Conservation (phyloP, 2,888 invertebrate species). For the Lasioglossum lativentre region DNA sequence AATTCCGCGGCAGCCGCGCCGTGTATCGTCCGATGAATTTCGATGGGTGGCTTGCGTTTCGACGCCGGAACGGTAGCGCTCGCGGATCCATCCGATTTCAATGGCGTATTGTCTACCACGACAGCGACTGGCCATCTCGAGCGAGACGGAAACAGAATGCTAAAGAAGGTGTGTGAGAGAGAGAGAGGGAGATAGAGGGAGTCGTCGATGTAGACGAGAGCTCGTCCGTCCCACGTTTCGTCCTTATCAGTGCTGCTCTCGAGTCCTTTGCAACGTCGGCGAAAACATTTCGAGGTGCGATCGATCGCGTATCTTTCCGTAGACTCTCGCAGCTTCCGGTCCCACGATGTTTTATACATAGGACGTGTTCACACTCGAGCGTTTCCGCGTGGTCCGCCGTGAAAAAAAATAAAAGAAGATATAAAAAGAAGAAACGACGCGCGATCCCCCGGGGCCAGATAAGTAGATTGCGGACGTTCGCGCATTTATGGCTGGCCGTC, state of each 20-base stretch:
- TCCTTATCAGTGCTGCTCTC: slow-evolving; percentile 47
- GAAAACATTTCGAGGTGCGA: slow-evolving; percentile 36
- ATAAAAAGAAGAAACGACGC: not conserved
- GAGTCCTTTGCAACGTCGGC: slow-evolving; percentile 5
- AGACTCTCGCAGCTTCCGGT: not conserved
- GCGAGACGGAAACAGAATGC: not conserved
- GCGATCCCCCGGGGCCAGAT: not conserved
- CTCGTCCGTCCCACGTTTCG: slow-evolving; percentile 34
- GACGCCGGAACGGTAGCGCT: slow-evolving; percentile 35
- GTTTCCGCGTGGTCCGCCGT: not conserved
- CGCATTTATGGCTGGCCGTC: not conserved
- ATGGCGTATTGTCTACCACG: slow-evolving; percentile 63
- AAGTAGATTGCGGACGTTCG: slow-evolving; percentile 5
- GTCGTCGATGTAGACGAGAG: slow-evolving; percentile 28
- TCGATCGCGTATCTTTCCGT: slow-evolving; percentile 28
- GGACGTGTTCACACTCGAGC: not conserved
- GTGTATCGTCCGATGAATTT: slow-evolving; percentile 43
- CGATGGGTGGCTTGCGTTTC: slow-evolving; percentile 55
- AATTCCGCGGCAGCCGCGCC: slow-evolving; percentile 18
- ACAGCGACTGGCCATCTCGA: slow-evolving; percentile 50
- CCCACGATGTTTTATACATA: not conserved
- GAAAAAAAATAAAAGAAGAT: not conserved
- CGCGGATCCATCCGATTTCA: slow-evolving; percentile 60
- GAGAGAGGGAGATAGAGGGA: slow-evolving; percentile 6
- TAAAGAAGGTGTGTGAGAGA: not conserved